Base-by-base conservation (phyloP, 2,113 vertebrate genomes). In the Hemiprocne comata region DNA sequence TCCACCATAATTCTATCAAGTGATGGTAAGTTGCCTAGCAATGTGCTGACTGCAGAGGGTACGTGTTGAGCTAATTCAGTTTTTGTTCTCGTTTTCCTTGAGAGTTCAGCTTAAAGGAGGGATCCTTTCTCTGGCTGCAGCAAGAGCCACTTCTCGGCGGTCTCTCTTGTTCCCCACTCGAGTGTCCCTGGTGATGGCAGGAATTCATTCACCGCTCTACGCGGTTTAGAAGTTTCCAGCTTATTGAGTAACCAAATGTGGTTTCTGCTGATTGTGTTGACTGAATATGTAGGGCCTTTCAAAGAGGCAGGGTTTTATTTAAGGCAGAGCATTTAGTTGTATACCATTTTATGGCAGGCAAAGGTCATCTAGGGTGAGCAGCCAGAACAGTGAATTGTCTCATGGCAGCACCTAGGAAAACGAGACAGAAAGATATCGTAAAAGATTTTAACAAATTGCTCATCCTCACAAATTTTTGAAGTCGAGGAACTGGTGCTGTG, bases 11-110 rank as follows among this genome's bases (percentile, higher is more conserved):
- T 95, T 95, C 95, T 96, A 67, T 93, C 95, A 91, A 84, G 79
- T 90, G 96, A 79, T 81, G 88, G 86, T 80, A 96, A 97, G 96
- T 95, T 97, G 96, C 96, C 93, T 95, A 96, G 91, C 87, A 77
- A 91, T 94, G 79, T 91, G 77, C 71, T 71, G 60, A 87, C 60
- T 73, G 64, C 87, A 93, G 88, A 94, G 90, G 91, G 94, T 65
- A 90, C 38, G 82, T 90, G 53, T 92, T 62, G 76, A 86, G 95
- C 93, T 90, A 75, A 97, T 96, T 92, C 89, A 97, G 83, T 95
- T 97, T 94, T 95, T 95, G 92, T 94, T 78, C 83, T 92, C 36
- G 1, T 90, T 96, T 96, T 90, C 71, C 96, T 86, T 90, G 92
- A 93, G 94, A 81, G 65, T 97, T 97, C 79, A 87, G 55, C 87